Percentiles rank a stretch among this genome's conserved stretches.
Conservation (phyloP, 2,797 vertebrate species). For the Anniella stebbinsi region DNA sequence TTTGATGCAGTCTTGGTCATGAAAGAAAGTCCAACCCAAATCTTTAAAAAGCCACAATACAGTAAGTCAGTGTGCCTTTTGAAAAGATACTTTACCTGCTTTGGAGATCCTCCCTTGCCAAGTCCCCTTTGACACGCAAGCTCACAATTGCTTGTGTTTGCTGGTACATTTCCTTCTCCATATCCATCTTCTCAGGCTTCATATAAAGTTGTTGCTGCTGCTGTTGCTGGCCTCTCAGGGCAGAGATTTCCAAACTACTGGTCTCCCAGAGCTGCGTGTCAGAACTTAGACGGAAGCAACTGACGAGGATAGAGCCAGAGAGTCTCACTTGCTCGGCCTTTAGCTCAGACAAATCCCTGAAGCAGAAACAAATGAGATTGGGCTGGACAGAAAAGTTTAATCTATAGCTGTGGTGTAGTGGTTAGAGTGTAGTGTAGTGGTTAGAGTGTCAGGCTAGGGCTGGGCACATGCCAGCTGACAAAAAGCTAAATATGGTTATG, state of each 20-base stretch:
- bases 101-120: slow-evolving; percentile 78
- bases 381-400: neutral
- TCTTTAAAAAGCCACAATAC: neutral
- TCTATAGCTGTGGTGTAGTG: neutral
- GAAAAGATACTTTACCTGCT: slow-evolving; percentile 74
- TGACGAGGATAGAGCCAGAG: slow-evolving; percentile 85
- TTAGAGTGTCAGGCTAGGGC: neutral
- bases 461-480: neutral
- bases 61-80: neutral
- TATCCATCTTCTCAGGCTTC: slow-evolving; percentile 61
- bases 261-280: slow-evolving; percentile 55
- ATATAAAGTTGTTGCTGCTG: slow-evolving; percentile 69
- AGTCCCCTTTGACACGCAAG: slow-evolving; percentile 65
- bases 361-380: slow-evolving; percentile 41
- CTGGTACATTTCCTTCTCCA: slow-evolving; percentile 68
- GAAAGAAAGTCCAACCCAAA: neutral
- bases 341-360: slow-evolving; percentile 89
- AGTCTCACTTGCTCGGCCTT: slow-evolving; percentile 86
- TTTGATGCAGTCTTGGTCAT: neutral
- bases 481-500: too few relatives aligned
- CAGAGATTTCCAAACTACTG: slow-evolving; percentile 45
- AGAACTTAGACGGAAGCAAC: slow-evolving; percentile 75
- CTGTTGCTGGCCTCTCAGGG: slow-evolving; percentile 57
- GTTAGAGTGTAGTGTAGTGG: neutral
- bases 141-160: slow-evolving; percentile 55